Percentiles rank a stretch among this genome's conserved stretches.
These are phyloP conservation scores for Apaloderma vittatum DNA, from an alignment of 2,113 vertebrate species.

Conservation along the genomic window DNA sequence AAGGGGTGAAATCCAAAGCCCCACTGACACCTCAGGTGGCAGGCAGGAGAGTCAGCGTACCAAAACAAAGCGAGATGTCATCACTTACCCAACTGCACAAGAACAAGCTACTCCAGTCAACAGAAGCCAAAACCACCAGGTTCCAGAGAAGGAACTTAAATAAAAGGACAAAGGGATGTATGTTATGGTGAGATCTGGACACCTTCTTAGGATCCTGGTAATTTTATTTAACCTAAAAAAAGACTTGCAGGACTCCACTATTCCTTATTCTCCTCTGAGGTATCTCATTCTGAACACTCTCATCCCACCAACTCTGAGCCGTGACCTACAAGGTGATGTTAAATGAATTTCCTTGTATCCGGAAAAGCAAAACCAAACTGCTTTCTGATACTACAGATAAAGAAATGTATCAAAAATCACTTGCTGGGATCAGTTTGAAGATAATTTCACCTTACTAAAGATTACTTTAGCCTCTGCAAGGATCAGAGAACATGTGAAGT, in stretches of 20 bases:
- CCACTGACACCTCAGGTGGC: background rate
- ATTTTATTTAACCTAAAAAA: background rate
- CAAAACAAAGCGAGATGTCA: fast-evolving
- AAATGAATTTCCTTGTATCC: background rate
- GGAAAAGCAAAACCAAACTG: background rate
- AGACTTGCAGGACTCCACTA: background rate
- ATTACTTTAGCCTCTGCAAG: background rate
- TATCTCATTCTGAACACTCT: background rate
- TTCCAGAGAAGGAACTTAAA: constrained; percentile 81
- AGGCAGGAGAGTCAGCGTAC: background rate
- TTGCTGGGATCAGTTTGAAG: background rate
- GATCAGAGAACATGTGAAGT: background rate
- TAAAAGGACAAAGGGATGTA: background rate
- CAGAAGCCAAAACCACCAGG: constrained; percentile 88
- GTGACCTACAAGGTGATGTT: background rate
- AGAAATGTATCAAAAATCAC: background rate
- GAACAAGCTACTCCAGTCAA: constrained; percentile 86
- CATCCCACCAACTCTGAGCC: background rate
- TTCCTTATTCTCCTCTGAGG: background rate
- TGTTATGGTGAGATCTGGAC: background rate
- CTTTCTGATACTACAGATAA: background rate
- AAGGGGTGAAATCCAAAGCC: background rate
- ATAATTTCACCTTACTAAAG: background rate
- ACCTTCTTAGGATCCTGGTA: background rate
- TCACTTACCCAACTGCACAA: constrained; percentile 90